Evolutionary conservation across 53 echinoderm and acorn worm species (phyloP), one percentile per base, ranked within the genome.

Genomic region (Arbacia lixula): DNA sequence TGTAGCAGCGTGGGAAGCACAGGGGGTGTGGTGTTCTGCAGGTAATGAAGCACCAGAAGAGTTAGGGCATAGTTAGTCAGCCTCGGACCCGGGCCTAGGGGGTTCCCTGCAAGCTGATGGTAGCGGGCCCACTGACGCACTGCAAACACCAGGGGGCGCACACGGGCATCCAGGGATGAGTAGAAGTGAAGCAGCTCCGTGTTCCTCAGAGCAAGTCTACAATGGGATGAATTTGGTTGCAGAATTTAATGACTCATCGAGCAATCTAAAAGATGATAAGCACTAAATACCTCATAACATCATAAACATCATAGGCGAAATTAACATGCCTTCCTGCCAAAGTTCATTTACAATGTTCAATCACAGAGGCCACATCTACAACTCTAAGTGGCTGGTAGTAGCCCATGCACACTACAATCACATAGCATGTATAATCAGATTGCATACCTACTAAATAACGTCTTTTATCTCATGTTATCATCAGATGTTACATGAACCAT

Each of bases 21-120:
- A 12, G 60, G 49, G 0, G 68, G 67, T 36, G 86, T 83, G 51
- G 52, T 87, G 16, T 78, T 87, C 65, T 94, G 91, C 8, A 95
- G 86, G 33, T 82, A 94, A 57, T 90, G 90, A 32, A 99, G 52
- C 35, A 92, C 94, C 83, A 99, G 60, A 60, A 95, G 87, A 6
- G 94, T 92, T 63, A 94, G 65, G 52, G 99, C 99, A 53, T 99
- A 99, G 81, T 99, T 99, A 29, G 94, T 94, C 16, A 99, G 87
- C 51, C 76, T 90, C 1, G 99, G 99, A 3, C 99, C 99, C 2
- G 94, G 92, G 4, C 92, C 90, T 29, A 60, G 46, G 31, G 9
- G 50, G 66, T 94, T 94, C 21, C 92, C 94, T 6, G 99, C 87
- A 14, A 99, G 50, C 29, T 92, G 94, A 22, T 71, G 66, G 0